These are phyloP conservation scores for Unio delphinus DNA, from an alignment of 2,888 invertebrate species.

Conservation along the genomic window DNA sequence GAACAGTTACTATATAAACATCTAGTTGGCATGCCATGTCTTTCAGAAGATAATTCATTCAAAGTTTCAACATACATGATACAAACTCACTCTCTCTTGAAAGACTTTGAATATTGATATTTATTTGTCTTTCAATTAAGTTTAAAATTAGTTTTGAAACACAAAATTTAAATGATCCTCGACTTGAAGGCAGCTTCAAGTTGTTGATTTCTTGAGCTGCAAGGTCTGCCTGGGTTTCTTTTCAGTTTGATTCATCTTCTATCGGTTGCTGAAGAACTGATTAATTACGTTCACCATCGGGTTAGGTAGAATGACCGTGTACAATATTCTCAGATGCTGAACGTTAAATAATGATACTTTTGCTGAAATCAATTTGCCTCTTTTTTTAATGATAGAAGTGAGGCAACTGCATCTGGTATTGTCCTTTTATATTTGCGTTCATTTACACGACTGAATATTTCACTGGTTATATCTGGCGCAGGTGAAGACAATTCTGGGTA, in stretches of 20 bases:
- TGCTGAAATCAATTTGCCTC: too few relatives aligned
- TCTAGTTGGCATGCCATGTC: slow-evolving; percentile 16
- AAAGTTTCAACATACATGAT: slow-evolving; percentile 14
- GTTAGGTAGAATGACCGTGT: too few relatives aligned
- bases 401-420: too few relatives aligned
- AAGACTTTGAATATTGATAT: slow-evolving; percentile 6
- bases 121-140: slow-evolving; percentile 11
- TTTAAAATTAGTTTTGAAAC: slow-evolving; percentile 15
- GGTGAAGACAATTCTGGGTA: not conserved
- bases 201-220: not conserved
- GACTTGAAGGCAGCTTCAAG: slow-evolving; percentile 6
- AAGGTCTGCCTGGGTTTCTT: slow-evolving; percentile 11
- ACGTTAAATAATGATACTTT: too few relatives aligned
- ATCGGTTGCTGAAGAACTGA: too few relatives aligned
- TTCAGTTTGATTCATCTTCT: too few relatives aligned
- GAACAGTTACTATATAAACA: slow-evolving; percentile 13
- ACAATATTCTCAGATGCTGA: too few relatives aligned
- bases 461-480: not conserved
- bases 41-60: slow-evolving; percentile 12
- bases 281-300: too few relatives aligned
- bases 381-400: too few relatives aligned
- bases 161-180: not conserved
- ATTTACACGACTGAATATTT: too few relatives aligned
- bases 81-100: slow-evolving; percentile 16
- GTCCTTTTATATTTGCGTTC: too few relatives aligned